phyloP scores from a whole-genome alignment of 2,888 invertebrate species.

The Drosophila atripex region DNA sequence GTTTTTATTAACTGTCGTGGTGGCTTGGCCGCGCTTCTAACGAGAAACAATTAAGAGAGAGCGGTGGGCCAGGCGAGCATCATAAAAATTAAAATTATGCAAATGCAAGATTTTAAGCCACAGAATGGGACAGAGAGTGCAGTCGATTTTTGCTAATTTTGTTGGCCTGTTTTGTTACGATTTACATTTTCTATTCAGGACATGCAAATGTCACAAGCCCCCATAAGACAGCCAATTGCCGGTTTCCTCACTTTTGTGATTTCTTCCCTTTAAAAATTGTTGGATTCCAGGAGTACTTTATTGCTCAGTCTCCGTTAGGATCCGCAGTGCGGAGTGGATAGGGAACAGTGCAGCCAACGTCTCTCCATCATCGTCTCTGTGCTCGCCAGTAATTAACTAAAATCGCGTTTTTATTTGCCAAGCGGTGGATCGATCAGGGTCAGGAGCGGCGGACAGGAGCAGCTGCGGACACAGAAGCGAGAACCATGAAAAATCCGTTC shows the following conservation, averaged over 20 bases:
- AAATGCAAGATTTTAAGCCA: constrained; percentile 53
- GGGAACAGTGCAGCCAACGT: constrained; percentile 34
- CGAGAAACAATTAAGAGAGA: constrained; percentile 71
- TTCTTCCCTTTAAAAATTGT: constrained; percentile 17
- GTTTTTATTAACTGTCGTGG: constrained; percentile 47
- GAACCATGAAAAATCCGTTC: constrained; percentile 58
- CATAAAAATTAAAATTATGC: constrained; percentile 71
- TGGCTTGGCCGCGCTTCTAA: constrained; percentile 38
- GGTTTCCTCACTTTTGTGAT: constrained; percentile 47
- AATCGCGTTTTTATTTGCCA: constrained; percentile 49
- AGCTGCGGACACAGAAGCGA: constrained; percentile 10
- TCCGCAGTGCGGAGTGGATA: constrained; percentile 38
- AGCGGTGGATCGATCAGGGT: constrained; percentile 23
- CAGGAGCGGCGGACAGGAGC: constrained; percentile 22
- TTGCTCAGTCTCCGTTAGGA: constrained; percentile 23
- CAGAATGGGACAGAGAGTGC: constrained; percentile 27
- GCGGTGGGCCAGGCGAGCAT: constrained; percentile 47
- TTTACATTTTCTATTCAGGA: constrained; percentile 63
- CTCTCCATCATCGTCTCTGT: constrained; percentile 23
- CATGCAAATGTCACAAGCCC: constrained; percentile 78
- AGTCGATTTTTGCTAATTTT: constrained; percentile 32
- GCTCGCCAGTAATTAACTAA: constrained; percentile 64
- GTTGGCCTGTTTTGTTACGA: constrained; percentile 54
- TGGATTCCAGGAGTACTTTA: constrained; percentile 7
- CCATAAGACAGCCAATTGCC: constrained; percentile 72